Evolutionary conservation across 2,113 vertebrate species (phyloP), one percentile per base, ranked within the genome.

Genomic region (Colaptes auratus): DNA sequence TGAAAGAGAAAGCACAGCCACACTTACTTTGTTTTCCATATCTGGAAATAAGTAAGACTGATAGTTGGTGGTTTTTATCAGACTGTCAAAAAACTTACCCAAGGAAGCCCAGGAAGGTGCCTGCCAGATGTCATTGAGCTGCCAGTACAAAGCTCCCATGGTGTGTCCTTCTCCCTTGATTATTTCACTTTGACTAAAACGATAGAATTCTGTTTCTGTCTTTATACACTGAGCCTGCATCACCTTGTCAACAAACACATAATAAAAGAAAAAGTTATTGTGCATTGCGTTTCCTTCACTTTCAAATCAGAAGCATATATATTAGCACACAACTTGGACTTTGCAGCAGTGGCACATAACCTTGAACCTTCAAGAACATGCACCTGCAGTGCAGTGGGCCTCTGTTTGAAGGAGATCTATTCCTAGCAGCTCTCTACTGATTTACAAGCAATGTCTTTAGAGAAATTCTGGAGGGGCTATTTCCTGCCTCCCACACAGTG

Each of bases 71-170:
- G 42, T 44, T 44, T 87, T 90, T 30, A 88, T 4, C n/a, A 82
- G 55, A 35, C 42, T 25, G 21, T 31, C 36, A 58, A 16, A 90
- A 86, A 63, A 93, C 97, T 97, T 96, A 99, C 99, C 99, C 35
- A 99, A 96, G 28, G 99, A 99, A 25, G 99, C 98, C 99, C 99
- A 99, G 6, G 99, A 99, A 8, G 99, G 99, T 15, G 98, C 99
- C 93, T 99, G 99, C 99, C 99, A 99, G 88, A 99, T 98, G 55
- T 99, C 99, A 88, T 99, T 99, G 79, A 99, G 97, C 92, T 99
- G 99, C 99, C 99, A 99, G 86, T 99, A 99, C 10, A 99, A 98
- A 0, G 99, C 98, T 7, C 99, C 99, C 99, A 99, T 99, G 8
- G 99, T 99, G 76, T 95, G 96, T 67, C 99, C 99, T 93, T 98